Conservation (phyloP, 2,113 vertebrate genomes). For the Scatophagus argus region DNA sequence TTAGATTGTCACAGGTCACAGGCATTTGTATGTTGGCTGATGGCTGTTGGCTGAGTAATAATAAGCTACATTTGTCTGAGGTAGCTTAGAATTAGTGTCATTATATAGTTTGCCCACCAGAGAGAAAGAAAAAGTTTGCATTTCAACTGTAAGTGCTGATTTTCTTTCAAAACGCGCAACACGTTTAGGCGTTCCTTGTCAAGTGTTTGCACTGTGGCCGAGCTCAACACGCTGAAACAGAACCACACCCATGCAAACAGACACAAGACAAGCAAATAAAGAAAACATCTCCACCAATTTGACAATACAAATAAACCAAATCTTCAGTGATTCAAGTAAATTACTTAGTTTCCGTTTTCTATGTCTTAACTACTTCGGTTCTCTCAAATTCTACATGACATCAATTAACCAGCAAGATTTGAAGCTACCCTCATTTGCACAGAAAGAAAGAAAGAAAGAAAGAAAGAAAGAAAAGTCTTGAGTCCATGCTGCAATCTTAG, state of each 20-base stretch:
- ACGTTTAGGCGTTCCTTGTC: background rate
- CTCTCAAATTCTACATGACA: background rate
- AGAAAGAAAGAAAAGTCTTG: background rate
- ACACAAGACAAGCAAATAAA: too few species aligned
- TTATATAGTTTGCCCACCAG: constrained; percentile 9
- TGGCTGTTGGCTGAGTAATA: too few species aligned
- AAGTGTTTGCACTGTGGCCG: background rate
- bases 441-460: too few species aligned
- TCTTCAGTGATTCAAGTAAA: too few species aligned
- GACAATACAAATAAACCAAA: too few species aligned
- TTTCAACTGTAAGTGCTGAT: background rate
- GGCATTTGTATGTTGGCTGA: too few species aligned
- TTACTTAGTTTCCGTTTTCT: background rate
- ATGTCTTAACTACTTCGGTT: background rate
- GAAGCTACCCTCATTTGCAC: too few species aligned
- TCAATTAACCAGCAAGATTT: too few species aligned
- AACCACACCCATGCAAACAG: too few species aligned
- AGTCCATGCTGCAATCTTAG: background rate
- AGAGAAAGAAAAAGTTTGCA: background rate
- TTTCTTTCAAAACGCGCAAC: background rate
- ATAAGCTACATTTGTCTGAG: background rate
- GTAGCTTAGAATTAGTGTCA: background rate
- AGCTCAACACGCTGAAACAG: too few species aligned
- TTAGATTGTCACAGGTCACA: background rate
- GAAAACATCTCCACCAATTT: too few species aligned